A percentile compares a stretch with the other conserved stretches of the same genome.
Evolutionary conservation across 2,113 vertebrate genomes (phyloP).

Genomic region (Campylorhamphus procurvoides): DNA sequence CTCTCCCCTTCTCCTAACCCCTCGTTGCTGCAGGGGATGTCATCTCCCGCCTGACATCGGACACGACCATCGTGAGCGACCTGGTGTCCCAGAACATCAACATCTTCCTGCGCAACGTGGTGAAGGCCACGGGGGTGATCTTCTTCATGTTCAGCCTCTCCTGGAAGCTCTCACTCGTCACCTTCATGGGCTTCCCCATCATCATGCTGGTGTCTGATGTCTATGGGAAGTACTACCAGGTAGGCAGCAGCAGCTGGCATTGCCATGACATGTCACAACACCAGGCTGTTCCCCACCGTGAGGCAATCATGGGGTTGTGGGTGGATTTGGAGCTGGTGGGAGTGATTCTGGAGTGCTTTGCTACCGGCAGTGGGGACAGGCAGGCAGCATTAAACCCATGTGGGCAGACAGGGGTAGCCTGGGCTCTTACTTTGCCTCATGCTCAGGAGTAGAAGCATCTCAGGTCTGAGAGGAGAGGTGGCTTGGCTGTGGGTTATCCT

Average conservation of each 20-base stretch:
- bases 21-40: conserved; percentile 84
- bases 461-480: not conserved
- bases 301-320: not conserved
- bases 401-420: not conserved
- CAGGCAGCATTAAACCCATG: not conserved
- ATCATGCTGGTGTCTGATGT: conserved; percentile 87
- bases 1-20: not conserved
- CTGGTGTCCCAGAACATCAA: conserved; percentile 95
- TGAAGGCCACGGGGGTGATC: conserved; percentile 86
- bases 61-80: conserved; percentile 95
- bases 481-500: not conserved
- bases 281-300: not conserved
- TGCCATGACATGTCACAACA: rapidly evolving
- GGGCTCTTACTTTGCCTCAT: not conserved
- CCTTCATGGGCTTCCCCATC: conserved; percentile 94
- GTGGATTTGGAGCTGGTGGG: not conserved
- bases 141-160: conserved; percentile 94
- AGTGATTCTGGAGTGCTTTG: not conserved
- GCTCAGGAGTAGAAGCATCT: not conserved
- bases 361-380: not conserved
- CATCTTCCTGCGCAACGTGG: conserved; percentile 87
- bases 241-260: conserved; percentile 19
- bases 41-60: conserved; percentile 92
- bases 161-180: conserved; percentile 92
- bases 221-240: conserved; percentile 96